Base-by-base conservation (phyloP, 2,113 vertebrate species). In the Alligator sinensis region DNA sequence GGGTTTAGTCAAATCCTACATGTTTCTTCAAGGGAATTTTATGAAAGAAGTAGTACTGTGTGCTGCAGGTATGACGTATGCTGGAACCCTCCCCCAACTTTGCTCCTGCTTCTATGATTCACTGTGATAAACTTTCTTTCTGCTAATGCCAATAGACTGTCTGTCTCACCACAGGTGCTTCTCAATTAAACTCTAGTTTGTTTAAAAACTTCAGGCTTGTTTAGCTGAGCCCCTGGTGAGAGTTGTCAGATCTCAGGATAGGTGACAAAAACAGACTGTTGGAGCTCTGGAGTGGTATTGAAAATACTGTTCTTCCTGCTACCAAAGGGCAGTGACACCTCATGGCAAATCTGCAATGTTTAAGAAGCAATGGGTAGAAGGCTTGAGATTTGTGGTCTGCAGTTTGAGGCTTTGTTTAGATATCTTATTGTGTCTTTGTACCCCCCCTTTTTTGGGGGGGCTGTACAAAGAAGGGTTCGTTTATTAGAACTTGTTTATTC, bases 101-200 rank as follows among this genome's bases (percentile, higher is more conserved):
- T 1, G 1, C 64, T 61, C 83, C 90, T 79, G 70, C 90, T 76
- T 75, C 87, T 66, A 0, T 57, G 92, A 83, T 87, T 91, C 76
- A 74, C 62, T 88, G 76, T 4, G 90, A 92, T 87, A 95, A 91
- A 88, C 96, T 58, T 91, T 68, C 79, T 92, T 91, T 96, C 78
- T 93, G 74, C 84, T 94, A 93, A 93, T 89, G 87, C 88, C 68
- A 8, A 34, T 54, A 62, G 86, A 3, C 72, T 74, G 81, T 89
- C 77, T 30, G 27, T 58, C 62, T 94, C 90, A 0, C 96, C 93
- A 89, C 96, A 92, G 94, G 97, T 95, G 94, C 90, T 96, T 94
- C 94, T 94, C 95, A 96, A 96, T 96, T 95, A 97, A 97, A 95
- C 95, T 91, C 90, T 93, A 87, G 83, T 97, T 95, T 97, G 96